Base-by-base conservation (phyloP, 2,888 invertebrate genomes). In the Stenoptilia bipunctidactyla region DNA sequence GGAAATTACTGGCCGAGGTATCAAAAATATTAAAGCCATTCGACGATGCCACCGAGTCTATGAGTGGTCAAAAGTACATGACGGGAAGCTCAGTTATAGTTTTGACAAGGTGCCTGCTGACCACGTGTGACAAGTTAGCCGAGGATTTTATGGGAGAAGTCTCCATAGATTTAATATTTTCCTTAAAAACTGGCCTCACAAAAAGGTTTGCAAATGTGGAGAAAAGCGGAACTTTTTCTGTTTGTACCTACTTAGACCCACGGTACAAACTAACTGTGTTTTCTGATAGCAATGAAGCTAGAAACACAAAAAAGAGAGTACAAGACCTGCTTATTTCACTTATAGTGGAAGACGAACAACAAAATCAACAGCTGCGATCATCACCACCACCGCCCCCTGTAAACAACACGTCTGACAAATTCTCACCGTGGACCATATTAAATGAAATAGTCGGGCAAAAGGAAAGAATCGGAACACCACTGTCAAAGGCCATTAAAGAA, bases 1-100 rank as follows among this genome's bases (percentile, higher is more conserved):
- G 53, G 53, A 12, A 15, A 13, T 5, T 51, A 13, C 33, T 42
- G 1, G 15, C 12, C 1, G 40, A 53, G n/a, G 8, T 55, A 9
- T 15, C 15, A 1, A 43, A 40, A 44, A 39, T 51, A 25, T 44
- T 60, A 38, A 44, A 50, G 27, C 55, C 55, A 4, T 56, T 55
- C 20, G 50, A 60, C 12, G 50, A 56, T 12, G 38, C 27, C 14
- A 38, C 38, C 1, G 13, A n/a, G 27, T 36, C 39, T 27, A 13
- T 39, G 15, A 39, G 38, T 12, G 38, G 38, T 5, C 27, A 27
- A 6, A 38, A 38, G 33, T 38, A 38, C n/a, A 14, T 38, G 15
- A 38, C 38, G 2, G 38, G 27, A 6, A 38, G 38, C 12, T 12
- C 25, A 9, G 38, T 38, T 1, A 38, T 38, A 34, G 30, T 30